Percentiles rank a stretch among this genome's conserved stretches.
phyloP scores from a whole-genome alignment of 2,113 vertebrate species.

The Pristiophorus japonicus region DNA sequence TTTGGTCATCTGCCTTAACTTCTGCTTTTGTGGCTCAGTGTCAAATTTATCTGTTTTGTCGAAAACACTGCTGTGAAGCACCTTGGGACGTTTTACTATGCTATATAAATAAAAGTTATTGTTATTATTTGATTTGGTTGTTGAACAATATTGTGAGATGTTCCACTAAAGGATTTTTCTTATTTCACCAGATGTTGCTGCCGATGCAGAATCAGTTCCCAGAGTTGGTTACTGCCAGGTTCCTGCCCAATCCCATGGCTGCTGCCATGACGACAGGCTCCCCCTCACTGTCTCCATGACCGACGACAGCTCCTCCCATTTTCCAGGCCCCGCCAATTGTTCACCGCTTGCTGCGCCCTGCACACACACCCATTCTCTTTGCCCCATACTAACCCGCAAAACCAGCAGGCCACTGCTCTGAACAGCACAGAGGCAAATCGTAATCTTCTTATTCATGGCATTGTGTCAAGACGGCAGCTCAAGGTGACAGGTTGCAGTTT shows the following conservation, averaged over 20 bases:
- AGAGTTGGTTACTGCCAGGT: slow-evolving; percentile 75
- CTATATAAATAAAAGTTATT: no score
- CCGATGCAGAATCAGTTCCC: slow-evolving; percentile 79
- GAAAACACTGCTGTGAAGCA: no score
- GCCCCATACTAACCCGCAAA: slow-evolving; percentile 73
- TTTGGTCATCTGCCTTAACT: no score
- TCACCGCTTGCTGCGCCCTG: slow-evolving; percentile 77
- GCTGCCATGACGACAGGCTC: slow-evolving; percentile 77
- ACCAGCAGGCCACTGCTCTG: not conserved
- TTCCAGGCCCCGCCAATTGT: slow-evolving; percentile 76
- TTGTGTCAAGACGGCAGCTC: not conserved
- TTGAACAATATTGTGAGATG: not conserved
- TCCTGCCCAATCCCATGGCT: slow-evolving; percentile 76
- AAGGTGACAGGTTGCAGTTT: not conserved
- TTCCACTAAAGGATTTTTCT: not conserved
- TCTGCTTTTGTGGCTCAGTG: no score
- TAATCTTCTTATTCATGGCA: not conserved
- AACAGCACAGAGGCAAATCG: not conserved
- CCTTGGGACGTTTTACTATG: no score
- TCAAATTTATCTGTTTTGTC: no score
- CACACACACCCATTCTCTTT: slow-evolving; percentile 85
- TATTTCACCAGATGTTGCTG: slow-evolving; percentile 44
- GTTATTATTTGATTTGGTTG: no score
- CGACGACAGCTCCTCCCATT: slow-evolving; percentile 64
- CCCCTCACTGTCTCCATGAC: slow-evolving; percentile 69